Conservation (phyloP, 2,113 vertebrate species). For the Pterocles gutturalis region DNA sequence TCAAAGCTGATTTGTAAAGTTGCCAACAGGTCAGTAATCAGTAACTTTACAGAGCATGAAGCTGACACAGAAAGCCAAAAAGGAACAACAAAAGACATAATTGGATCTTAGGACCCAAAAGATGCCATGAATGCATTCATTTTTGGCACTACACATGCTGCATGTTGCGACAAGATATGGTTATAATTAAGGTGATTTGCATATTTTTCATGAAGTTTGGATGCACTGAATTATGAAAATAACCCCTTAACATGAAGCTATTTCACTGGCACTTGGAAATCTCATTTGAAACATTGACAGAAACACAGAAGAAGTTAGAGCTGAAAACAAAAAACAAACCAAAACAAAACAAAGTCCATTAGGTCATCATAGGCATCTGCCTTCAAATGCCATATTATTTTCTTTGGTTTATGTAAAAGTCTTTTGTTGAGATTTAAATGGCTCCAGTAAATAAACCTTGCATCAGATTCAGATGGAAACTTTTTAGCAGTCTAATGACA, state of each 20-base stretch:
- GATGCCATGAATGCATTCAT: slow-evolving; percentile 60
- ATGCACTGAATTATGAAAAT: slow-evolving; percentile 59
- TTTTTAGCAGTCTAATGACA: background rate
- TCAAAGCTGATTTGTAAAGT: slow-evolving; percentile 51
- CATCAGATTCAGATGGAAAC: background rate
- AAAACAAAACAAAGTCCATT: background rate
- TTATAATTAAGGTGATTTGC: slow-evolving; percentile 68
- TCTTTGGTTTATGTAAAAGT: background rate
- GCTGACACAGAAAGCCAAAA: slow-evolving; percentile 38
- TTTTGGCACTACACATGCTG: slow-evolving; percentile 40
- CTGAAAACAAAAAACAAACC: background rate
- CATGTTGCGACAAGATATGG: slow-evolving; percentile 68
- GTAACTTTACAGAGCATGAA: slow-evolving; percentile 55
- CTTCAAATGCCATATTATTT: slow-evolving; percentile 22
- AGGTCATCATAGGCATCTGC: slow-evolving; percentile 37
- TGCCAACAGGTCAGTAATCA: slow-evolving; percentile 58
- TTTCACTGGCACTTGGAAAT: slow-evolving; percentile 41
- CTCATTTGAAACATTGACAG: slow-evolving; percentile 18
- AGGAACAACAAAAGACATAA: slow-evolving; percentile 35
- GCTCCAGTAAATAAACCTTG: background rate
- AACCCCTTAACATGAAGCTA: slow-evolving; percentile 41
- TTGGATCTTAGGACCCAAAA: slow-evolving; percentile 9
- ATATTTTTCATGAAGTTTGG: slow-evolving; percentile 70
- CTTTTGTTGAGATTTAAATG: background rate
- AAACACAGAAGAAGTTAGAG: slow-evolving; percentile 16